Base-by-base conservation (phyloP, 2,797 vertebrate species). In the Rhincodon typus region DNA sequence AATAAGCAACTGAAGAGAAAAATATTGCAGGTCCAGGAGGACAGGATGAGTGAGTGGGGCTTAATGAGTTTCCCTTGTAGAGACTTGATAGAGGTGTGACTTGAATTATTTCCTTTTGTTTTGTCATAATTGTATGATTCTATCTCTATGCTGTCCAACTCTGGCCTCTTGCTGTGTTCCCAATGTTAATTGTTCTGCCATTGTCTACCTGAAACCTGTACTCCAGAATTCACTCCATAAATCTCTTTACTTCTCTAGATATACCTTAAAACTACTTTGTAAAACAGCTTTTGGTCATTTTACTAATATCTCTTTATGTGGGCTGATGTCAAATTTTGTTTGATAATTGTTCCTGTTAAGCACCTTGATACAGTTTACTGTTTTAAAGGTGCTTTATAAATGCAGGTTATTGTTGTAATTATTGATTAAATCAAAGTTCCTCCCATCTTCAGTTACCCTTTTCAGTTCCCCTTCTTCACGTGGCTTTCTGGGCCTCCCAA, bases 401-500 rank as follows among this genome's bases (percentile, higher is more conserved):
- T 79, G 30, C 34, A n/a, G 4, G 74, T 79, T 79, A 34, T 79
- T 79, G 34, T n/a, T n/a, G 74, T n/a, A n/a, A n/a, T 79, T 38
- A 79, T 79, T 79, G 34, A 4, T 79, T 3, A 38, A 34, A 79
- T 79, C n/a, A 79, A 79, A 38, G 30, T 79, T 79, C 34, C 34
- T 79, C 77, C 77, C 34, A 79, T 34, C 77, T 13, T 15, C 5
- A 79, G 42, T 46, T 46, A 0, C 42, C 42, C 42, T 46, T 46
- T 13, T 15, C 5, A 79, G 42, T 46, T 46, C 42, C 42, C 42
- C 42, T 46, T 46, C 42, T 46, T 46, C 74, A 79, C 12, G 34
- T 4, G n/a, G 12, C 0, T 34, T 13, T 2, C 34, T n/a, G 74
- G 0, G 12, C 2, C 34, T n/a, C 34, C 0, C 12, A 79, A n/a